These are phyloP conservation scores for Tragelaphus strepsiceros DNA, from an alignment of 2,113 vertebrate genomes.

Conservation along the genomic window DNA sequence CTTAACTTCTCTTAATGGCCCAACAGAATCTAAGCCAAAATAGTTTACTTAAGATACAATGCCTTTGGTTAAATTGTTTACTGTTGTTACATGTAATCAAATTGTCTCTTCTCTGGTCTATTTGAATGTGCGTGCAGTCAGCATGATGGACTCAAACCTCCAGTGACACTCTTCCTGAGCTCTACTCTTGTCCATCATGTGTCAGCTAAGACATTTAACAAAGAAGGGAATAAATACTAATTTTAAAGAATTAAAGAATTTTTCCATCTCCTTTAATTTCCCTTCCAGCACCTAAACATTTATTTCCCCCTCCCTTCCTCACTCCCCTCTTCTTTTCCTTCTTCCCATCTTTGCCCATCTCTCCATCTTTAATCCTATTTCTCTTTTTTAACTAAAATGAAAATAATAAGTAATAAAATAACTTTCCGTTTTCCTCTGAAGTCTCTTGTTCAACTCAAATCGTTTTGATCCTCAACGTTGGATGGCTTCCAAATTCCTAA, in stretches of 20 bases:
- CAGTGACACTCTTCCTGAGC: background rate
- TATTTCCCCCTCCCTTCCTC: rapidly evolving
- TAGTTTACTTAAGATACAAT: background rate
- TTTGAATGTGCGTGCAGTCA: background rate
- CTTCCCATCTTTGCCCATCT: background rate
- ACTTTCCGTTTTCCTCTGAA: background rate
- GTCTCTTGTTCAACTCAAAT: background rate
- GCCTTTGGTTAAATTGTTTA: background rate
- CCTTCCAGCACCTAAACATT: background rate
- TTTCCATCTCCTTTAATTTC: background rate
- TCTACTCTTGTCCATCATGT: background rate
- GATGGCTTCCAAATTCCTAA: background rate
- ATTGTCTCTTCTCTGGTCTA: background rate
- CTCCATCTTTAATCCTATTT: background rate
- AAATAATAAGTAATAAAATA: background rate
- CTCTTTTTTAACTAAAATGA: background rate
- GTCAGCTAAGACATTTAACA: background rate
- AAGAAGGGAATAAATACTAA: background rate
- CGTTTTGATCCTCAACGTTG: background rate
- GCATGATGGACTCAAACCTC: background rate
- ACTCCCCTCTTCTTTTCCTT: background rate
- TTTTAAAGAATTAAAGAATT: background rate
- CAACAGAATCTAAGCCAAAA: background rate
- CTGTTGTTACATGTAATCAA: background rate
- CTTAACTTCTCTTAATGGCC: background rate